These are phyloP conservation scores for Elymnias hypermnestra DNA, from an alignment of 1,140 invertebrate genomes.

Conservation along the genomic window DNA sequence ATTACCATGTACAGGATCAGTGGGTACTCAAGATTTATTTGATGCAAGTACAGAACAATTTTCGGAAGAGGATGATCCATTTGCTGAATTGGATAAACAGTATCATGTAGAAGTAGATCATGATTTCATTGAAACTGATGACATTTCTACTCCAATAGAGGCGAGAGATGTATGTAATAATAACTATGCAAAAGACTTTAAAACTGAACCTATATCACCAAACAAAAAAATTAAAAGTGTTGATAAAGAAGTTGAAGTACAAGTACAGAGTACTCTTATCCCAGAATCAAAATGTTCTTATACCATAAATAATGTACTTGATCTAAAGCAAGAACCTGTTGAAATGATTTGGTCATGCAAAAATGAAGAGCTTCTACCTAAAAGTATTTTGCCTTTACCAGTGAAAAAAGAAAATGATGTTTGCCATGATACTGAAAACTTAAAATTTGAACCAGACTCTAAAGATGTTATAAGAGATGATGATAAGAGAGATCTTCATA, in stretches of 20 bases:
- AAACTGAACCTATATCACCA: slow-evolving; percentile 17
- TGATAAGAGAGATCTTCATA: slow-evolving; percentile 21
- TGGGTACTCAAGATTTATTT: slow-evolving; percentile 34
- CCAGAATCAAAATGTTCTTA: slow-evolving; percentile 11
- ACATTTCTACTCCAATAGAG: slow-evolving; percentile 27
- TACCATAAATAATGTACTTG: neutral
- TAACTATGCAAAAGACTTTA: slow-evolving; percentile 8
- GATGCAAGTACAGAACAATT: slow-evolving; percentile 35
- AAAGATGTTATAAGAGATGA: slow-evolving; percentile 16
- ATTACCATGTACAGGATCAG: too few species aligned
- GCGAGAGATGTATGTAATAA: slow-evolving; percentile 8
- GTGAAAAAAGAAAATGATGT: slow-evolving; percentile 14
- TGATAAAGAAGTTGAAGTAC: slow-evolving; percentile 35
- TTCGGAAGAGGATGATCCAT: slow-evolving; percentile 61
- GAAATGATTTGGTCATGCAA: neutral
- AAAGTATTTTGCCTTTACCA: too few species aligned
- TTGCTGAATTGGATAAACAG: slow-evolving; percentile 63
- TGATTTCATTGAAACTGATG: slow-evolving; percentile 55
- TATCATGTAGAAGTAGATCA: slow-evolving; percentile 68
- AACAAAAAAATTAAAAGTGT: slow-evolving; percentile 18
- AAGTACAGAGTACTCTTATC: slow-evolving; percentile 28
- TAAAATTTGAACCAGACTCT: slow-evolving; percentile 10
- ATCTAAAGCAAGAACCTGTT: neutral
- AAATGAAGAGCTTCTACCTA: too few species aligned
- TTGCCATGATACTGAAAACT: slow-evolving; percentile 9